These are phyloP conservation scores for Falco naumanni DNA, from an alignment of 2,797 vertebrate genomes.

Conservation along the genomic window DNA sequence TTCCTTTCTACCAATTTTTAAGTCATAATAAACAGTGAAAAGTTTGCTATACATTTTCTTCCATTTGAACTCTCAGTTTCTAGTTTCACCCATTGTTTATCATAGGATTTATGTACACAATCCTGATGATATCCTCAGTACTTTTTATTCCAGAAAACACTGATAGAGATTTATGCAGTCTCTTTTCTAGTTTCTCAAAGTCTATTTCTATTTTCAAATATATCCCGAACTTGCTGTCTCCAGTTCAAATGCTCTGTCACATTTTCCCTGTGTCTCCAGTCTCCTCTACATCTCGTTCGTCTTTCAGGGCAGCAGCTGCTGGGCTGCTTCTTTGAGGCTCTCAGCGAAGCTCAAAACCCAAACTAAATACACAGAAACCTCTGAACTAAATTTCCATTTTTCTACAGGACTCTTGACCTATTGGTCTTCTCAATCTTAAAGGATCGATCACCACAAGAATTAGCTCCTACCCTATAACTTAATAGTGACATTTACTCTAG, in stretches of 20 bases:
- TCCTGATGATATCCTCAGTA: not conserved
- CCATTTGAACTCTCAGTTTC: not conserved
- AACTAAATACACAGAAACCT: not conserved
- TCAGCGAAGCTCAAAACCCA: not conserved
- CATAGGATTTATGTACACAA: not conserved
- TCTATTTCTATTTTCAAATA: not conserved
- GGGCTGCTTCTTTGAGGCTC: not conserved
- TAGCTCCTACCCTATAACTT: not conserved
- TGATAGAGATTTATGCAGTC: fast-evolving
- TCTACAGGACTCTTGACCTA: not conserved
- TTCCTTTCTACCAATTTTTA: not conserved
- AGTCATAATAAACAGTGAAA: not conserved
- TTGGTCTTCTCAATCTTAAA: not conserved
- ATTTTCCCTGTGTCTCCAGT: not conserved
- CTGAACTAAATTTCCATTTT: not conserved
- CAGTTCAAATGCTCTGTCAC: not conserved
- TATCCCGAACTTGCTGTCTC: not conserved
- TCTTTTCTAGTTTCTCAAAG: not conserved
- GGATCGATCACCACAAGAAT: not conserved
- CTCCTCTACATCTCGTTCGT: not conserved
- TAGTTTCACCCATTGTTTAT: not conserved
- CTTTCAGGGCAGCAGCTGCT: not conserved
- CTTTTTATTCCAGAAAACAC: not conserved
- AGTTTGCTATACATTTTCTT: not conserved
- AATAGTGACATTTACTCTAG: not conserved